Evolutionary conservation across 2,888 invertebrate genomes (phyloP), one percentile per base, ranked within the genome.

Genomic region (Calliphora vomitoria): DNA sequence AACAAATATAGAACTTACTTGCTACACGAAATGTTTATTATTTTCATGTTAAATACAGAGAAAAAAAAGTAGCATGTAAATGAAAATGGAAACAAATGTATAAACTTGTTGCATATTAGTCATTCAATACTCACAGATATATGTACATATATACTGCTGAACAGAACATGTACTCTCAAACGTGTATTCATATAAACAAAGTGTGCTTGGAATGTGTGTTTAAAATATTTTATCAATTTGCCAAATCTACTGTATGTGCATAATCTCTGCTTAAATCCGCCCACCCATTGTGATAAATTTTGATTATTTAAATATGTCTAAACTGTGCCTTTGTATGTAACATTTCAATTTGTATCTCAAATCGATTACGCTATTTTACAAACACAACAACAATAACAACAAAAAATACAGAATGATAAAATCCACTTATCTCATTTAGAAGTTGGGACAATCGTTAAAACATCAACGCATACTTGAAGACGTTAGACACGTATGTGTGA

Each of bases 161-260:
- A 15, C 4, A 4, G n/a, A n/a, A 50, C n/a, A 50, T n/a, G n/a
- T 50, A 44, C 13, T 10, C 20, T 20, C 20, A 20, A 20, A 58
- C 20, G 4, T 64, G 64, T 64, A 41, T 41, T 64, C 18, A 18
- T 18, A 25, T 18, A 18, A 4, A 20, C 13, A 41, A 25, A 25
- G 25, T 69, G 47, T 47, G 47, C 47, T 47, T 47, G 31, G 47
- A 8, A 31, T 50, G 25, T 31, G 25, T 31, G 4, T 10, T 69
- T 69, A 44, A 69, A 69, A 69, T 72, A 38, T 38, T 72, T 72
- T 72, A 72, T 72, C 72, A 72, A 72, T 55, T 72, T 72, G 72
- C 35, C 4, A 71, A 41, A 71, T 53, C 71, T 38, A n/a, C n/a
- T 50, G 50, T 50, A 50, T 44, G 13, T 11, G 44, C 44, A 6